Evolutionary conservation across 2,797 vertebrate species (phyloP).

Genomic region (Scyliorhinus canicula): DNA sequence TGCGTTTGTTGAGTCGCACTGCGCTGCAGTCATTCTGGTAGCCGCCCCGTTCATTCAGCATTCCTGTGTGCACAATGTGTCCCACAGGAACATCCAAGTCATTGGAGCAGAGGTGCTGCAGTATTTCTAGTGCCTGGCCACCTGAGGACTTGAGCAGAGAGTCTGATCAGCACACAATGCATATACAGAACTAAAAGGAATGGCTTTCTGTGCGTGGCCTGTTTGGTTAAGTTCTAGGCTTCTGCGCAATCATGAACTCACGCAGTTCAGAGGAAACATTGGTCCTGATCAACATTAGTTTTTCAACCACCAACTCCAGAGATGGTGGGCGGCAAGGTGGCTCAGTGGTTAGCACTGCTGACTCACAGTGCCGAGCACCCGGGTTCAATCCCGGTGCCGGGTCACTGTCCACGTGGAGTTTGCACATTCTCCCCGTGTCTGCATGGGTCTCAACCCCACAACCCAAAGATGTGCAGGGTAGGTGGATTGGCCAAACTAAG

Average conservation of each 20-base stretch:
- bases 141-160: conserved; percentile 68
- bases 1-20: conserved; percentile 87
- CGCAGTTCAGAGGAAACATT: not conserved
- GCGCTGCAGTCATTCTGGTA: conserved; percentile 98
- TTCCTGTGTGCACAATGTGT: conserved; percentile 92
- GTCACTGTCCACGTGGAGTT: no score
- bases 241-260: not conserved
- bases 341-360: no score
- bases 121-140: conserved; percentile 75
- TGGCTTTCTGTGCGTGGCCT: not conserved
- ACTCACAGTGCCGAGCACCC: no score
- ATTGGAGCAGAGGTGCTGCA: conserved; percentile 88
- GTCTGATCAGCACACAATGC: not conserved
- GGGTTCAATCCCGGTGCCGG: no score
- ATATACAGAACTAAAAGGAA: not conserved
- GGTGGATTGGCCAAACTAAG: no score
- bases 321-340: no score
- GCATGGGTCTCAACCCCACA: no score
- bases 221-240: not conserved
- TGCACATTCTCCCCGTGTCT: no score
- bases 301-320: not conserved
- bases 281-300: not conserved
- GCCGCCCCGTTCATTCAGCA: conserved; percentile 87
- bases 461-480: no score
- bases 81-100: conserved; percentile 93